Conservation (phyloP, 2,888 invertebrate genomes). For the Apotomis turbidana region DNA sequence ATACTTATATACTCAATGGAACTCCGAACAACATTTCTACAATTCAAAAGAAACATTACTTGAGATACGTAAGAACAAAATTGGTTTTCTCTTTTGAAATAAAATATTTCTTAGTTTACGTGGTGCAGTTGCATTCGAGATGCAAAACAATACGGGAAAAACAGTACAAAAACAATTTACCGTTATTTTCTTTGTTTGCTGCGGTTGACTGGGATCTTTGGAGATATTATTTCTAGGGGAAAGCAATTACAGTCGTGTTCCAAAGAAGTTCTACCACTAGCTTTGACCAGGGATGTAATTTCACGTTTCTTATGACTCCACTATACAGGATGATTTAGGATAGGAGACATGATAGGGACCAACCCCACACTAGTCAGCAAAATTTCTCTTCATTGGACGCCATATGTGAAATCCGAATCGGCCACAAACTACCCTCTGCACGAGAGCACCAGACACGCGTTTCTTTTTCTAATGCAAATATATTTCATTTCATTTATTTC, state of each 20-base stretch:
- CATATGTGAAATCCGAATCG: too few species aligned
- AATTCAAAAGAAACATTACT: slow-evolving; percentile 39
- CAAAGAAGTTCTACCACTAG: too few species aligned
- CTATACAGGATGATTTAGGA: too few species aligned
- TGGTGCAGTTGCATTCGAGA: slow-evolving; percentile 42
- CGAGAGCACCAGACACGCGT: too few species aligned
- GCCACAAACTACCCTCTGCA: too few species aligned
- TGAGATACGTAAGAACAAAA: slow-evolving; percentile 46
- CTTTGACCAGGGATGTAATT: too few species aligned
- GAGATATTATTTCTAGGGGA: slow-evolving; percentile 1
- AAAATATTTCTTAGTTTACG: slow-evolving; percentile 45
- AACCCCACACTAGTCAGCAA: too few species aligned
- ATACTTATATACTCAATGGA: neutral
- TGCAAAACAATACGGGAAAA: slow-evolving; percentile 32
- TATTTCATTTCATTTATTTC: too few species aligned
- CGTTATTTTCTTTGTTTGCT: slow-evolving; percentile 16
- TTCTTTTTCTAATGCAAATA: too few species aligned
- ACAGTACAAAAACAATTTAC: slow-evolving; percentile 24
- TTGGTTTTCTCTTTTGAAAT: slow-evolving; percentile 47
- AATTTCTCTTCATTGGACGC: too few species aligned
- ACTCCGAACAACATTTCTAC: slow-evolving; percentile 5
- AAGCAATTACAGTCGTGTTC: neutral
- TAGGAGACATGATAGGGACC: too few species aligned
- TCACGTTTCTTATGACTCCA: too few species aligned
- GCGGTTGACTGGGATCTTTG: neutral